Percentiles rank a stretch among this genome's conserved stretches.
phyloP scores from a whole-genome alignment of 2,113 vertebrate species.

The Anolis sagrei region DNA sequence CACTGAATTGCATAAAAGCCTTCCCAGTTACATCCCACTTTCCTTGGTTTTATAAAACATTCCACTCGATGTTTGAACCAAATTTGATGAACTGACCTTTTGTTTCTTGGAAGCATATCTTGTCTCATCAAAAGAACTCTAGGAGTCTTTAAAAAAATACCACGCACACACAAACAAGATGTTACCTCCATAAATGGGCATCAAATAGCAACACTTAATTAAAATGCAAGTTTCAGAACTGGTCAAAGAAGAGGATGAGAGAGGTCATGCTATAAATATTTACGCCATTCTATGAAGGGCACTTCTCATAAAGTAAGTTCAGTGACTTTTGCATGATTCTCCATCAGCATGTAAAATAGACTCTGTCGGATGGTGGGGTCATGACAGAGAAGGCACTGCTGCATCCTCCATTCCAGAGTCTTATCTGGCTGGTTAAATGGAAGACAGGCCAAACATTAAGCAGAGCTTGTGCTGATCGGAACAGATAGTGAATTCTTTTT shows the following conservation, averaged over 20 bases:
- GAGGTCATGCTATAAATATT: neutral
- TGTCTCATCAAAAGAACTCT: neutral
- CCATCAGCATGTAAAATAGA: neutral
- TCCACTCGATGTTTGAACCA: neutral
- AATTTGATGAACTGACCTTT: neutral
- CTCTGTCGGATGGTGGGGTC: neutral
- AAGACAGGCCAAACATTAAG: no score
- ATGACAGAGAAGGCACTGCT: neutral
- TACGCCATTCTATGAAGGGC: neutral
- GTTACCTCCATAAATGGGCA: neutral
- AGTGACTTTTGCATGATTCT: neutral
- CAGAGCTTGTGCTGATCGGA: neutral
- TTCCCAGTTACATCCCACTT: neutral
- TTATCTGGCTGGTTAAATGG: neutral
- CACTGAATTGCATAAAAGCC: neutral
- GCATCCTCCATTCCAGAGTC: neutral
- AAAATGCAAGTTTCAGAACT: neutral
- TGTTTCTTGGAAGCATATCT: neutral
- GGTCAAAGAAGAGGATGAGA: neutral
- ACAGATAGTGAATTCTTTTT: neutral
- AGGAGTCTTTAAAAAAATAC: neutral
- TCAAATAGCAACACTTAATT: neutral
- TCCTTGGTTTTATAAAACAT: neutral
- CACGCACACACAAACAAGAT: neutral
- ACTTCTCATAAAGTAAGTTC: neutral